These are phyloP conservation scores for Tryphoninae sp. DNA, from an alignment of 2,888 invertebrate species.

Conservation along the genomic window DNA sequence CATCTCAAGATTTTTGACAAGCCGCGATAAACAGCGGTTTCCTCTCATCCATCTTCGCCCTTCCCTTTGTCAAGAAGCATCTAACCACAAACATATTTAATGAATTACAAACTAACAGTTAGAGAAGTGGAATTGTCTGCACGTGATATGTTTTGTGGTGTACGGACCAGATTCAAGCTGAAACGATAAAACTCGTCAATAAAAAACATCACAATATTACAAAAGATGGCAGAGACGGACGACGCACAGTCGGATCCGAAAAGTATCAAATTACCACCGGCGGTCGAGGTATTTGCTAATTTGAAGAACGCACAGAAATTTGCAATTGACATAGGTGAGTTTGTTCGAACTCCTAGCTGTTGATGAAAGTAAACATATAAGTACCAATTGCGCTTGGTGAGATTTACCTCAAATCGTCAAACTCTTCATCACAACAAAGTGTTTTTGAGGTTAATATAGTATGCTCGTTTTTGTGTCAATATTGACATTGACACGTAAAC, in stretches of 20 bases:
- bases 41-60: background rate
- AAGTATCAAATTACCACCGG: slow-evolving; percentile 83
- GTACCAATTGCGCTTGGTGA: background rate
- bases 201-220: background rate
- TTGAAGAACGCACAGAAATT: slow-evolving; percentile 86
- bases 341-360: background rate
- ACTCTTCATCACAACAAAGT: background rate
- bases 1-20: background rate
- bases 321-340: slow-evolving; percentile 87
- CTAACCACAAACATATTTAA: background rate
- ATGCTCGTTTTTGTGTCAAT: background rate
- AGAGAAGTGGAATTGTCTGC: background rate
- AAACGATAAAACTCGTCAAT: background rate
- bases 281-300: slow-evolving; percentile 84
- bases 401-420: background rate
- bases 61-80: background rate
- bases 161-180: background rate
- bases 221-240: slow-evolving; percentile 75
- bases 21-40: background rate
- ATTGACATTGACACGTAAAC: no score
- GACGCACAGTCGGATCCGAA: slow-evolving; percentile 78
- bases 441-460: background rate
- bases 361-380: background rate
- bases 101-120: background rate
- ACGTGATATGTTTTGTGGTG: background rate